phyloP scores from a whole-genome alignment of 1,140 invertebrate genomes.

The Pteromalus puparum region DNA sequence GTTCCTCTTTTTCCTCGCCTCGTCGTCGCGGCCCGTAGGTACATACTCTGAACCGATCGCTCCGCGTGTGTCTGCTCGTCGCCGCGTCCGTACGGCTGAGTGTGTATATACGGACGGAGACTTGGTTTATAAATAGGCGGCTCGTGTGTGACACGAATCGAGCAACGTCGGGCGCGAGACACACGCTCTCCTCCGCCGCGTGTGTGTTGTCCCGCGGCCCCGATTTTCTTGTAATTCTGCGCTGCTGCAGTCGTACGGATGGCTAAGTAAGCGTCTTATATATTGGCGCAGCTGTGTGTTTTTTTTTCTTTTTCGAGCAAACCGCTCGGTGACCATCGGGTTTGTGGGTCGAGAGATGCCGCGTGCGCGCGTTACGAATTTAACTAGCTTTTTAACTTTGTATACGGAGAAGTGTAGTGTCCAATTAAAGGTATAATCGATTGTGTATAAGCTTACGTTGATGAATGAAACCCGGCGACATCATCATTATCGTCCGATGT shows the following conservation, averaged over 20 bases:
- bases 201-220: background rate
- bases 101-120: background rate
- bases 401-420: background rate
- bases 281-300: no score
- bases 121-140: constrained; percentile 20
- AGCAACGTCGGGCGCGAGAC: background rate
- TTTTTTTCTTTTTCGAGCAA: background rate
- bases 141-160: constrained; percentile 22
- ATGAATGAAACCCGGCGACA: no score
- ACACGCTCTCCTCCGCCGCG: no score
- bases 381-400: background rate
- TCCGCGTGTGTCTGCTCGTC: background rate
- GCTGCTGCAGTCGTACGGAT: no score
- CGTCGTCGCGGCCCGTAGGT: background rate
- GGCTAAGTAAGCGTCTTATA: no score
- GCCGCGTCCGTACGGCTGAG: background rate
- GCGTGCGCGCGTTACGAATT: no score
- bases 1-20: constrained; percentile 2
- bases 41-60: background rate
- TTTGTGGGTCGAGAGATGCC: background rate
- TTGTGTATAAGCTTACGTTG: no score
- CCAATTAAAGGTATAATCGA: background rate
- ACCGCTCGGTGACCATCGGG: no score
- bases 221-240: constrained; percentile 6
- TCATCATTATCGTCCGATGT: no score